Evolutionary conservation across 1,140 invertebrate species (phyloP), one percentile per base, ranked within the genome.

Genomic region (Anastrepha ludens): DNA sequence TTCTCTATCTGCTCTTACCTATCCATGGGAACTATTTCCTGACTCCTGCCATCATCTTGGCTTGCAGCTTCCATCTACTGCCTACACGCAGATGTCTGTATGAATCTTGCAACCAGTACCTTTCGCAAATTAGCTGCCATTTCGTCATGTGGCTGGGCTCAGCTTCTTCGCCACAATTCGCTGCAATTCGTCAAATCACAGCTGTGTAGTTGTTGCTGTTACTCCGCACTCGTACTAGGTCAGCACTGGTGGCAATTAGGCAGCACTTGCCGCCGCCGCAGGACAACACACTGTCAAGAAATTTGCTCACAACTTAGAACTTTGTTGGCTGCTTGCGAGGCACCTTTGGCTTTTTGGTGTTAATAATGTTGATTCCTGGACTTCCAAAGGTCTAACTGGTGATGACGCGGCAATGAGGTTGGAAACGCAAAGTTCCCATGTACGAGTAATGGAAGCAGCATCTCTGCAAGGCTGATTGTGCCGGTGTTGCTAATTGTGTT

Each of bases 191-290:
- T 81, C 74, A 81, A 55, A 81, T 81, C 74, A 81, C 74, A 29
- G 47, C 44, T 55, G 6, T 41, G 47, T 8, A 74, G 39, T 15
- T 7, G 8, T n/a, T 13, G 13, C 39, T 15, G 74, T 20, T 55
- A 3, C 47, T 9, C 39, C 55, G 47, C 47, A 81, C 17, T 62
- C 17, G 44, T 78, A 55, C 44, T 78, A 81, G 74, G 74, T 81
- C 74, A 81, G 47, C 74, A 58, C 55, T 58, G 74, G 74, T 81
- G 74, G 74, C 74, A 81, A 81, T 81, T 81, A 81, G 74, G 74
- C 44, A 81, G 74, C 47, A 41, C 47, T 81, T 55, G 74, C 47
- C 20, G 47, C 47, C 74, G 74, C 74, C 74, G 74, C 74, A 81
- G 74, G 74, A 81, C 44, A 55, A 55, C 47, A 81, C 74, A 55